Conservation (phyloP, 2,797 vertebrate species). For the Lithobates pipiens region DNA sequence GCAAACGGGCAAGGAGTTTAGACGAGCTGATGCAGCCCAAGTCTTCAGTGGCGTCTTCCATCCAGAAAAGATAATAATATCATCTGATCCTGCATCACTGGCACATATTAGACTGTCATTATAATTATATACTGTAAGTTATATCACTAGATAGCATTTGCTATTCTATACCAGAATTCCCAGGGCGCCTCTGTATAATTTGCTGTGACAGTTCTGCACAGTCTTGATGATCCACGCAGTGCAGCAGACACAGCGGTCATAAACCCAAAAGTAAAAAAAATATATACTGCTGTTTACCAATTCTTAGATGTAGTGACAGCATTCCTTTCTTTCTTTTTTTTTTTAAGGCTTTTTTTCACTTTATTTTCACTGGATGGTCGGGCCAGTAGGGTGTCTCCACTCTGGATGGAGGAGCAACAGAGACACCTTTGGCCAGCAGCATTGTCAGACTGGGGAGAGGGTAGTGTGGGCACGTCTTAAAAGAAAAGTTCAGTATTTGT, state of each 20-base stretch:
- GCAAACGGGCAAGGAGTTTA: conserved; percentile 15
- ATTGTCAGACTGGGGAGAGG: too few species aligned
- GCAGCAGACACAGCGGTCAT: not conserved
- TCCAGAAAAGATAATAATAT: conserved; percentile 13
- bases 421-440: too few species aligned
- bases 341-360: too few species aligned
- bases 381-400: too few species aligned
- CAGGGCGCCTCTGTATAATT: not conserved
- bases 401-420: too few species aligned
- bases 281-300: too few species aligned
- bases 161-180: not conserved
- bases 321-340: too few species aligned
- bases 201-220: not conserved
- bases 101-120: not conserved
- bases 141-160: not conserved
- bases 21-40: not conserved
- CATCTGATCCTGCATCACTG: not conserved
- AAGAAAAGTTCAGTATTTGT: too few species aligned
- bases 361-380: too few species aligned
- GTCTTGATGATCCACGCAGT: not conserved
- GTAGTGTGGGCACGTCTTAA: too few species aligned
- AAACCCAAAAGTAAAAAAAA: too few species aligned
- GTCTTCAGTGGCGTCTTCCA: conserved; percentile 20
- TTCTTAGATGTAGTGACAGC: too few species aligned
- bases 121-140: not conserved